Base-by-base conservation (phyloP, 2,113 vertebrate genomes). In the Terrapene triunguis region DNA sequence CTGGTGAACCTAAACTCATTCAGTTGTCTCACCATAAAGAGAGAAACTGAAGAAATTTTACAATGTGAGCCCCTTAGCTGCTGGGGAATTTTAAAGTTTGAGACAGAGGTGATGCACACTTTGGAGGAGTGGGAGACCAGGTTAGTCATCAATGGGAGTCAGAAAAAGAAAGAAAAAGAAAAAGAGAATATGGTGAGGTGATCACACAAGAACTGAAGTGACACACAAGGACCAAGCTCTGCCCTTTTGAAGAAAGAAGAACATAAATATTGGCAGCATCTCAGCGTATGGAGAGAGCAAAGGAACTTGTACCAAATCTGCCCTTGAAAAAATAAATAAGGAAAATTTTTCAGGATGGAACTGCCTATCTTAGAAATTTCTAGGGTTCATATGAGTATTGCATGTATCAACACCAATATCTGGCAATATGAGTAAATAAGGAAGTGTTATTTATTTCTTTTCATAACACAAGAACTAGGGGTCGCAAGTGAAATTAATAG, bases 21-120 rank as follows among this genome's bases (percentile, higher is more conserved):
- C 16, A 35, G 84, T 24, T 50, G 69, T 22, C 22, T 59, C 76
- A 78, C 53, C 32, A 81, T 74, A 84, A 96, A 95, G 51, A 88
- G 4, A 8, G 10, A 82, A 95, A 93, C 78, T 2, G 29, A 89
- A 89, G 82, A 95, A 84, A 12, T 38, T 82, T 50, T 86, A 53
- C 42, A 79, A 1, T 2, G 2, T 0, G 17, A 92, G 16, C 6
- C 5, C 5, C 24, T 84, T 57, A 80, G 8, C 22, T 93, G 48
- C 78, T 47, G 51, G 25, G 32, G 92, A 94, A 95, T 78, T 25
- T 8, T 25, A 76, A 50, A 80, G 51, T 29, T 78, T 92, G 82
- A 94, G 95, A 80, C 27, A 88, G 7, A 1, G 51, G 54, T 88
- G 93, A 89, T 65, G 5, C 79, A 48, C 14, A 93, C 93, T 85